A percentile compares a stretch with the other conserved stretches of the same genome.
Evolutionary conservation across 2,797 vertebrate species (phyloP).

Genomic region (Rhinatrema bivittatum): DNA sequence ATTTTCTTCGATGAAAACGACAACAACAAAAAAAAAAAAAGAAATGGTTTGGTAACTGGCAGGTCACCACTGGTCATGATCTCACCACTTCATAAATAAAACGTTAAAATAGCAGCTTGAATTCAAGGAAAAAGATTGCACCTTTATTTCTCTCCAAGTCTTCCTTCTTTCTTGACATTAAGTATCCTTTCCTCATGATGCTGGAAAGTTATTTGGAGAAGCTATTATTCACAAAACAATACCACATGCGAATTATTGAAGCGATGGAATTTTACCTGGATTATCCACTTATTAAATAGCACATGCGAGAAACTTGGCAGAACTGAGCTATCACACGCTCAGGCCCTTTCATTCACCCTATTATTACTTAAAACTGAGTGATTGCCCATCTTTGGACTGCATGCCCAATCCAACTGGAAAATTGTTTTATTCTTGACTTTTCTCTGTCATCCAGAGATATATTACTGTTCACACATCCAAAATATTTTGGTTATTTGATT

Average conservation of each 20-base stretch:
- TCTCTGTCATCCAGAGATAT: slow-evolving; percentile 7
- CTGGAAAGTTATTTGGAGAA: slow-evolving; percentile 6
- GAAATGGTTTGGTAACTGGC: too few species aligned
- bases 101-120: slow-evolving; percentile 29
- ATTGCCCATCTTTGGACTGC: not conserved
- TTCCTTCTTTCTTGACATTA: slow-evolving; percentile 14
- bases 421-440: not conserved
- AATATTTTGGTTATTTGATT: fast-evolving
- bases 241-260: slow-evolving; percentile 20
- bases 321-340: fast-evolving
- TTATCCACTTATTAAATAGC: slow-evolving; percentile 8
- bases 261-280: slow-evolving; percentile 25
- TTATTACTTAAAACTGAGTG: too few species aligned
- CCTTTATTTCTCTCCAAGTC: not conserved
- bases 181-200: slow-evolving; percentile 30
- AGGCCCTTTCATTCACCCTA: not conserved
- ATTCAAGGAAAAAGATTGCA: not conserved
- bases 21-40: too few species aligned
- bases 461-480: slow-evolving; percentile 18
- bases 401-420: not conserved
- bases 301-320: not conserved
- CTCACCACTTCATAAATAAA: slow-evolving; percentile 47
- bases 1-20: too few species aligned
- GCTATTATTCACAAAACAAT: slow-evolving; percentile 22
- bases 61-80: slow-evolving; percentile 30